These are phyloP conservation scores for Troides aeacus DNA, from an alignment of 2,888 invertebrate genomes.

Conservation along the genomic window DNA sequence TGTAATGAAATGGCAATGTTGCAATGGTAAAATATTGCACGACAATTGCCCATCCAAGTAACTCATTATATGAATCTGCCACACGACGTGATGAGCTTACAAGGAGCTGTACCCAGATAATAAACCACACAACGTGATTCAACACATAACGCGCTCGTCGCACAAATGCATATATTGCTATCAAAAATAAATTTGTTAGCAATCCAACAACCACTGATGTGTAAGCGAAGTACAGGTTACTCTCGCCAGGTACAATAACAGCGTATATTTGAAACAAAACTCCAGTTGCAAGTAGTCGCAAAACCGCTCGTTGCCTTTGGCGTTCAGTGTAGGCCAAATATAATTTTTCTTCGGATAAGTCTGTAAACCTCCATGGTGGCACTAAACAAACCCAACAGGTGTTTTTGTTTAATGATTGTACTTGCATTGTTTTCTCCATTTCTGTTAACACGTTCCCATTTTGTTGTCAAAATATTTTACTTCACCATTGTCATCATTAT, in stretches of 20 bases:
- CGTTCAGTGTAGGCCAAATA: slow-evolving; percentile 65
- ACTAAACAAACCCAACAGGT: slow-evolving; percentile 52
- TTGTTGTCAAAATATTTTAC: slow-evolving; percentile 30
- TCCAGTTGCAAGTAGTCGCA: slow-evolving; percentile 61
- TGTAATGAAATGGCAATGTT: slow-evolving; percentile 82
- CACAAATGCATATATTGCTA: slow-evolving; percentile 48
- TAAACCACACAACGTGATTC: slow-evolving; percentile 84
- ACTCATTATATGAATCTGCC: slow-evolving; percentile 78
- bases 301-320: slow-evolving; percentile 65
- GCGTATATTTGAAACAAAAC: slow-evolving; percentile 60
- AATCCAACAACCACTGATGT: slow-evolving; percentile 48
- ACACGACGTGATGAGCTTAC: slow-evolving; percentile 70
- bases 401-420: slow-evolving; percentile 47
- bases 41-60: slow-evolving; percentile 87
- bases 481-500: neutral
- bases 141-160: slow-evolving; percentile 72
- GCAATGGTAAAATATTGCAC: slow-evolving; percentile 87
- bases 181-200: slow-evolving; percentile 49
- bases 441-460: slow-evolving; percentile 39
- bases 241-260: slow-evolving; percentile 65
- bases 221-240: slow-evolving; percentile 58
- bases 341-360: slow-evolving; percentile 62
- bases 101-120: slow-evolving; percentile 72
- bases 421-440: slow-evolving; percentile 61
- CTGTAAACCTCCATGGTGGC: slow-evolving; percentile 67